A percentile compares a stretch with the other conserved stretches of the same genome.
These are phyloP conservation scores for Falcunculus frontatus DNA, from an alignment of 2,113 vertebrate genomes.

Conservation along the genomic window DNA sequence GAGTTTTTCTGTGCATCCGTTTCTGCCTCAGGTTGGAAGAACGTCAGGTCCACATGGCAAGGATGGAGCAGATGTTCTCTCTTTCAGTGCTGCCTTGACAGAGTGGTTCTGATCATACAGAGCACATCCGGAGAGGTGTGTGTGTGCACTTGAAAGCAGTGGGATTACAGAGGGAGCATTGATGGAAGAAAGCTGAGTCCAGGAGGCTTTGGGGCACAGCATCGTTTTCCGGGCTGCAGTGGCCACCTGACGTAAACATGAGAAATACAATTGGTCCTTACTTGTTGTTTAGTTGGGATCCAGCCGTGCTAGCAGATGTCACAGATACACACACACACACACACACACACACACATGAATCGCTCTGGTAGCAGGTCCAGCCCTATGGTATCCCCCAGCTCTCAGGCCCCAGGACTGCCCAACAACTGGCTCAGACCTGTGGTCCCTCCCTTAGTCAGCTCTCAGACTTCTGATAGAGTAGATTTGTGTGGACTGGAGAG, in stretches of 20 bases:
- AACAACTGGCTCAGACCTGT: not conserved
- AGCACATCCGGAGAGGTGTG: fast-evolving
- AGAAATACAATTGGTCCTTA: not conserved
- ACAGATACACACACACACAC: not conserved
- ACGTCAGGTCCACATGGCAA: not conserved
- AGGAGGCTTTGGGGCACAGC: fast-evolving
- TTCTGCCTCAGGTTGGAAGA: not conserved
- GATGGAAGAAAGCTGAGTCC: not conserved
- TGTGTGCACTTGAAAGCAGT: not conserved
- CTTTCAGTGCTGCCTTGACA: not conserved
- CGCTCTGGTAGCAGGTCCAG: not conserved
- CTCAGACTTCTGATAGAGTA: not conserved
- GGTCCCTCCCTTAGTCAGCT: not conserved
- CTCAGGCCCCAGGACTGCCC: not conserved
- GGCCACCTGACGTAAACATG: not conserved
- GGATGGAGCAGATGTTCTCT: not conserved
- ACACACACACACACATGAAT: not conserved
- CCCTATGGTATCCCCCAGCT: not conserved
- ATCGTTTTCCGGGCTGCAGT: not conserved
- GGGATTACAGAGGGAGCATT: not conserved
- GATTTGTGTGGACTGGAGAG: not conserved
- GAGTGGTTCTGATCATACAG: not conserved
- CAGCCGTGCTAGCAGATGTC: not conserved
- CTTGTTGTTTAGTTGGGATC: not conserved
- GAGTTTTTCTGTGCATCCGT: not conserved